These are phyloP conservation scores for Lithobates pipiens DNA, from an alignment of 2,797 vertebrate genomes.

Conservation along the genomic window DNA sequence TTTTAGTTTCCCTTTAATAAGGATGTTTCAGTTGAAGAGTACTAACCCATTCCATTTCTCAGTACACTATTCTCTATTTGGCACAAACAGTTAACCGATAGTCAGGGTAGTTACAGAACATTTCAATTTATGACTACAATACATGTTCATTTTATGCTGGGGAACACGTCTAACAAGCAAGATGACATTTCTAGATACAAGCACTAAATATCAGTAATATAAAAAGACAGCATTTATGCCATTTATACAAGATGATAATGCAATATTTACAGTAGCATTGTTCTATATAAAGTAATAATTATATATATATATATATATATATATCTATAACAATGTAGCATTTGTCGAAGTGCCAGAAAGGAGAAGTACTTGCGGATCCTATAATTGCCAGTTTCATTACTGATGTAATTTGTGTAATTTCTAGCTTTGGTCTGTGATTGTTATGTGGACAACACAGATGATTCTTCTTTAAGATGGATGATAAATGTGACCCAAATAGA, in stretches of 20 bases:
- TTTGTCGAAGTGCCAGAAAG: too few relatives aligned
- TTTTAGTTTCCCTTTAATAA: background rate
- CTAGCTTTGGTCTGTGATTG: background rate
- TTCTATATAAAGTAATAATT: background rate
- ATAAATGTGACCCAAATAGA: background rate
- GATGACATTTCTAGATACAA: too few relatives aligned
- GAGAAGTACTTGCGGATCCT: too few relatives aligned
- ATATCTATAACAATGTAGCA: too few relatives aligned
- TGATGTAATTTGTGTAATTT: too few relatives aligned
- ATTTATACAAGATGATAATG: background rate
- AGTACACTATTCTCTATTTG: too few relatives aligned
- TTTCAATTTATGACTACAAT: background rate
- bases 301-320: background rate
- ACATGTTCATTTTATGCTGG: background rate
- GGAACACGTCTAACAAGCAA: background rate
- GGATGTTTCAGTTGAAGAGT: too few relatives aligned
- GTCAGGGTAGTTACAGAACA: background rate
- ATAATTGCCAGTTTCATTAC: background rate
- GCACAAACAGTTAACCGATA: too few relatives aligned
- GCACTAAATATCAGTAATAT: background rate
- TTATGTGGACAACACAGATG: background rate
- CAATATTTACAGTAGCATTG: background rate
- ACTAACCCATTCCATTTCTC: background rate
- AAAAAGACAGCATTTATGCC: background rate
- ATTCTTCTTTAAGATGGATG: background rate